A percentile compares a stretch with the other conserved stretches of the same genome.
These are phyloP conservation scores for Calycopis cecrops DNA, from an alignment of 1,140 invertebrate genomes.

Conservation along the genomic window DNA sequence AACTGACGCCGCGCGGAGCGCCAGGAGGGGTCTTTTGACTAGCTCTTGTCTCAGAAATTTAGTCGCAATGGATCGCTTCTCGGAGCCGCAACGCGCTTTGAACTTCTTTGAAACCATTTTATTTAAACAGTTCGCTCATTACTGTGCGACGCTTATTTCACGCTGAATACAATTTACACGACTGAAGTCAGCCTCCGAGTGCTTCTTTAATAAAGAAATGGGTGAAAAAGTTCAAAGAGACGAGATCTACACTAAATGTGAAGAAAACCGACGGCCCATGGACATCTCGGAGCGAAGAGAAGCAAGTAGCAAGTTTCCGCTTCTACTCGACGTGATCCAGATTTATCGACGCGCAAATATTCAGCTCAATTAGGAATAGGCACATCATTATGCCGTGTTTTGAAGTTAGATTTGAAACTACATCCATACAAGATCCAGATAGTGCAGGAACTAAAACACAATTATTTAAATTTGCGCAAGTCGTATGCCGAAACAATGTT, in stretches of 20 bases:
- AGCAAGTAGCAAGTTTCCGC: slow-evolving; percentile 26
- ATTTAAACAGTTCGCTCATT: slow-evolving; percentile 24
- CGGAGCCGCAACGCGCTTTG: slow-evolving; percentile 15
- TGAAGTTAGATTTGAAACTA: no score
- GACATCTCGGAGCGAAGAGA: slow-evolving; percentile 28
- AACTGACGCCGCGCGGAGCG: not conserved
- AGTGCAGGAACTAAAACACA: not conserved
- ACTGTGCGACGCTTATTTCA: slow-evolving; percentile 21
- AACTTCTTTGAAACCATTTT: slow-evolving; percentile 25
- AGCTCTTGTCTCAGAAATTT: slow-evolving; percentile 21
- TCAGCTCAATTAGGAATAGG: slow-evolving; percentile 27
- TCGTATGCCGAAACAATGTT: slow-evolving; percentile 21
- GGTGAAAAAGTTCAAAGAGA: slow-evolving; percentile 21
- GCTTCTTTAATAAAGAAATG: slow-evolving; percentile 27
- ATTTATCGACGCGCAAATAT: slow-evolving; percentile 30
- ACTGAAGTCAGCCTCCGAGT: slow-evolving; percentile 27
- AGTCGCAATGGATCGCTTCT: slow-evolving; percentile 23
- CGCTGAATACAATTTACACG: slow-evolving; percentile 25
- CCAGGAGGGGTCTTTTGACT: not conserved
- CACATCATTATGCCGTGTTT: no score
- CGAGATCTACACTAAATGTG: slow-evolving; percentile 24
- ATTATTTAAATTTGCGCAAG: slow-evolving; percentile 13
- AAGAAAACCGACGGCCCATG: slow-evolving; percentile 21
- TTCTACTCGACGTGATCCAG: slow-evolving; percentile 25
- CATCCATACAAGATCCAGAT: no score